Evolutionary conservation across 2,888 invertebrate species (phyloP).

Genomic region (Escarpia spicata): DNA sequence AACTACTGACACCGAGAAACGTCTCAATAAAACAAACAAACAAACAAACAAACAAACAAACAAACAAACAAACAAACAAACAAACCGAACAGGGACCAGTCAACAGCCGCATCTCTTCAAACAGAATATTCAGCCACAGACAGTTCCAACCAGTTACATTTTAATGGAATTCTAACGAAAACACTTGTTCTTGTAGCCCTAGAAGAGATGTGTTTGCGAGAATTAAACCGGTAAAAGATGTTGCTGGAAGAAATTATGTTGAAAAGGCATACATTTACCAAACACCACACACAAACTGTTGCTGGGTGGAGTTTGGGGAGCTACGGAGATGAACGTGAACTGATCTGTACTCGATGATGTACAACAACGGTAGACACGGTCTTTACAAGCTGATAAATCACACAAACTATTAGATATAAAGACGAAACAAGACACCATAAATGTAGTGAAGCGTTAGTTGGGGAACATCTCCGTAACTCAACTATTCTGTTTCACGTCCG

Average conservation of each 20-base stretch:
- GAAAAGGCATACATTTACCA: too few species aligned
- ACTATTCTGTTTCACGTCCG: background rate
- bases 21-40: too few species aligned
- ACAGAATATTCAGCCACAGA: background rate
- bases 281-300: too few species aligned
- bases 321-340: background rate
- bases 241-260: too few species aligned
- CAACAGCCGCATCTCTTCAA: too few species aligned
- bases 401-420: background rate
- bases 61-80: background rate
- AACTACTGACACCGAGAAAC: too few species aligned
- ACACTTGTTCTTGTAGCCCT: background rate
- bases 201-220: too few species aligned
- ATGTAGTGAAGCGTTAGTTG: background rate
- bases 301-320: too few species aligned
- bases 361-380: background rate
- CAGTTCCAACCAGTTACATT: background rate
- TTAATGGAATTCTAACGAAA: background rate
- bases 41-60: background rate
- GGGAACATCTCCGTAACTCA: background rate
- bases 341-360: background rate
- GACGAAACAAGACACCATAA: background rate
- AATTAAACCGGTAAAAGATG: too few species aligned
- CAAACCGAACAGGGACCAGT: background rate
- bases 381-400: background rate